Evolutionary conservation across 2,113 vertebrate genomes (phyloP).

Genomic region (Bagarius yarrelli): DNA sequence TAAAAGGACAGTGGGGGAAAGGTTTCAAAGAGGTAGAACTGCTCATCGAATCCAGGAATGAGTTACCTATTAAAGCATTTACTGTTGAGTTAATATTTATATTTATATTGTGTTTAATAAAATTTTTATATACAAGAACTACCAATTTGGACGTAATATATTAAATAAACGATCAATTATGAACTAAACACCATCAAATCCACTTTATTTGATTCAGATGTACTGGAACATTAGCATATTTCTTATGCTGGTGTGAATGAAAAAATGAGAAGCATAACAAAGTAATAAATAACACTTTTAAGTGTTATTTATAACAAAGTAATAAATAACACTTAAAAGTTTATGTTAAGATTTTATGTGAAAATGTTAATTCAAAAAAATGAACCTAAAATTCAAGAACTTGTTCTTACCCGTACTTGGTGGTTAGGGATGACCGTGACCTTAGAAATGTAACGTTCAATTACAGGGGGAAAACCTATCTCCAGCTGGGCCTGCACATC

Average conservation of each 20-base stretch:
- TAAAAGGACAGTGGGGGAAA: background rate
- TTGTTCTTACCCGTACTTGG: conserved; percentile 68
- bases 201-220: background rate
- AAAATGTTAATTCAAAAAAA: no score
- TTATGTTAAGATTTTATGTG: no score
- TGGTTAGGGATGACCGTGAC: conserved; percentile 69
- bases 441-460: conserved; percentile 71
- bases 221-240: background rate
- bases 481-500: conserved; percentile 65
- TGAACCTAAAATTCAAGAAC: background rate
- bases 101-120: background rate
- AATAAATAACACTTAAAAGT: no score
- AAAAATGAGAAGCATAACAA: background rate
- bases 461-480: conserved; percentile 75
- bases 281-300: background rate
- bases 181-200: background rate
- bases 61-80: background rate
- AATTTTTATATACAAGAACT: background rate
- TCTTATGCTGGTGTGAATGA: background rate
- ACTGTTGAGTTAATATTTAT: no score
- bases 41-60: background rate
- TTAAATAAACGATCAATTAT: no score
- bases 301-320: background rate
- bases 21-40: background rate
- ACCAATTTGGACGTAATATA: background rate